phyloP scores from a whole-genome alignment of 2,888 invertebrate species.

The Eristalis tenax region DNA sequence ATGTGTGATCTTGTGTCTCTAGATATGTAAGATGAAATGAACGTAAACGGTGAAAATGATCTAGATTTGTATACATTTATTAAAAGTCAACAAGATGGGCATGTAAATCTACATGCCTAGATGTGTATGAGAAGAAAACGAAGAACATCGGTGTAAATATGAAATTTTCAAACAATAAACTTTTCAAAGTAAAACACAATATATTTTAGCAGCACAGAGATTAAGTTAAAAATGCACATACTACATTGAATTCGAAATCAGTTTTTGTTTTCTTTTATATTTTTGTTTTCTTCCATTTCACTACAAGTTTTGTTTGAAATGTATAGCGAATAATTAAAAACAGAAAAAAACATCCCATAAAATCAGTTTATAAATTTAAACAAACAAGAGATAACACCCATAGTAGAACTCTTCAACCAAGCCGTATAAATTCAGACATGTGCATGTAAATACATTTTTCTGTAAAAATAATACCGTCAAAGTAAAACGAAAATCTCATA shows the following conservation, averaged over 20 bases:
- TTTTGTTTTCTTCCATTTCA: slow-evolving; percentile 11
- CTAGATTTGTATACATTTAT: slow-evolving; percentile 63
- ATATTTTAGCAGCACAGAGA: slow-evolving; percentile 25
- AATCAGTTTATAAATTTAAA: background rate
- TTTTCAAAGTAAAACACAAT: slow-evolving; percentile 5
- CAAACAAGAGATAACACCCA: background rate
- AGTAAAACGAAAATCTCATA: background rate
- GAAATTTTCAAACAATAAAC: slow-evolving; percentile 22
- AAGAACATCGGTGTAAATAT: slow-evolving; percentile 37
- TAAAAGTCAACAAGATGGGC: slow-evolving; percentile 19
- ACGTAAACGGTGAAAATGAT: slow-evolving; percentile 49
- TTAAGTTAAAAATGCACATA: background rate
- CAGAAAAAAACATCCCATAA: background rate
- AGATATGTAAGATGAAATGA: slow-evolving; percentile 31
- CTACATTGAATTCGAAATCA: background rate
- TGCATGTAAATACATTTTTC: slow-evolving; percentile 7
- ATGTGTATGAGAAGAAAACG: background rate
- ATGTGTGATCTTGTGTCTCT: slow-evolving; percentile 61
- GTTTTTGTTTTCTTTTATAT: slow-evolving; percentile 2
- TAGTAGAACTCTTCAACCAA: background rate
- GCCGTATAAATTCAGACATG: background rate
- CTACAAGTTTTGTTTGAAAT: background rate
- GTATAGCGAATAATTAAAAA: background rate
- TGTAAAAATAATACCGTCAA: background rate
- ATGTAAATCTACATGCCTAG: background rate